Evolutionary conservation across 1,140 invertebrate species (phyloP).

Genomic region (Temnothorax curvispinosus): DNA sequence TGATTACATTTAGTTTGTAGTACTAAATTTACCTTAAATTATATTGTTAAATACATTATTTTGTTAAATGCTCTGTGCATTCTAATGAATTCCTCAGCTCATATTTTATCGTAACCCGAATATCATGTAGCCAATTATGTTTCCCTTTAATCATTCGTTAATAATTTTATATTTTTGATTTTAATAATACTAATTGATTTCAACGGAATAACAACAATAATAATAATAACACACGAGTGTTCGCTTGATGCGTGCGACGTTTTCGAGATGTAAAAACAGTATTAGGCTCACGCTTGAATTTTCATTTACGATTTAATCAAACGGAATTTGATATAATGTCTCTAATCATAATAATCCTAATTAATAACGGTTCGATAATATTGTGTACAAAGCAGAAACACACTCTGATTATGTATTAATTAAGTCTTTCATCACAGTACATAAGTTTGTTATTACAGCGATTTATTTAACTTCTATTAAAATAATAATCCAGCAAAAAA

Average conservation of each 20-base stretch:
- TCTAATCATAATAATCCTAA: slow-evolving; percentile 13
- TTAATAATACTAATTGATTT: slow-evolving; percentile 44
- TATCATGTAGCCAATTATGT: slow-evolving; percentile 37
- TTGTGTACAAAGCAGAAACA: background rate
- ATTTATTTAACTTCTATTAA: background rate
- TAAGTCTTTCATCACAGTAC: background rate
- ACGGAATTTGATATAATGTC: slow-evolving; percentile 28
- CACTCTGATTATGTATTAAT: slow-evolving; percentile 28
- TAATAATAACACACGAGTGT: background rate
- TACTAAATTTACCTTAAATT: slow-evolving; percentile 10
- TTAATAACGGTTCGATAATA: slow-evolving; percentile 32
- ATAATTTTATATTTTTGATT: slow-evolving; percentile 44
- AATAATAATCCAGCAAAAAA: background rate
- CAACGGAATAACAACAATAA: background rate
- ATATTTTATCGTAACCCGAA: background rate
- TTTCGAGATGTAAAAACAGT: background rate
- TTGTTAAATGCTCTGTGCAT: background rate
- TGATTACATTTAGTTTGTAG: slow-evolving; percentile 22
- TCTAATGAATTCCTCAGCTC: slow-evolving; percentile 3
- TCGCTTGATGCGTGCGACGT: background rate
- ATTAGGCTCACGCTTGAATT: background rate
- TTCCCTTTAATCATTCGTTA: slow-evolving; percentile 25
- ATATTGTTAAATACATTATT: background rate
- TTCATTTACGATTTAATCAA: slow-evolving; percentile 40
- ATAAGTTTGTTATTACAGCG: background rate